Evolutionary conservation across 2,888 invertebrate species (phyloP), one percentile per base, ranked within the genome.

Genomic region (Drosophila cracens): DNA sequence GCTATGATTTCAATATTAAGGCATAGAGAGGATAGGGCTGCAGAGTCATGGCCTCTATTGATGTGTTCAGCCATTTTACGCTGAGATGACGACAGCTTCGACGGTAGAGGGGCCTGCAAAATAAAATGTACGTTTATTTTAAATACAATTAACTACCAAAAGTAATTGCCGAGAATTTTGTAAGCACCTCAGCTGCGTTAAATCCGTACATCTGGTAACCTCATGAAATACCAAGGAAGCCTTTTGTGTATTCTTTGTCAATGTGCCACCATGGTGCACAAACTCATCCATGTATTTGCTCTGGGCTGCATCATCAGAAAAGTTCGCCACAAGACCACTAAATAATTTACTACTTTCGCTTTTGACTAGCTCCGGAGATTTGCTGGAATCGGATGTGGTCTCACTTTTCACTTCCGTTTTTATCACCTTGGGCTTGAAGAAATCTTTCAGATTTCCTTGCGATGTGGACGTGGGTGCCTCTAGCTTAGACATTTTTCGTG

Each of bases 31-130:
- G 90, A 77, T 86, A 92, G 0, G 86, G 80, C 66, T 83, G 79
- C 4, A 83, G 68, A 18, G 70, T 66, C 13, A 85, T 79, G 18
- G 79, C 70, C 7, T 76, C 57, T 4, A 92, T 57, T 7, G 90
- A 91, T 53, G 90, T 87, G n/a, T 81, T 60, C 48, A 93, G 63
- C 93, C 93, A 93, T 49, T 84, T 77, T 1, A 87, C 69, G 49
- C 67, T 83, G 27, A 93, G 74, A 76, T 93, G 93, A 11, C 90
- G 90, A 65, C 92, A 90, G 33, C 79, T 78, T 16, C 71, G 81
- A 29, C 81, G 83, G 76, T 90, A 93, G 34, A 76, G 83, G 38
- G 76, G 16, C 65, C 93, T 92, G 57, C 18, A 87, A 63, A 67
- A 60, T 25, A 54, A 21, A 13, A 1, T 2, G 1, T 21, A 49